Base-by-base conservation (phyloP, 1,140 invertebrate genomes). In the Formica exsecta region DNA sequence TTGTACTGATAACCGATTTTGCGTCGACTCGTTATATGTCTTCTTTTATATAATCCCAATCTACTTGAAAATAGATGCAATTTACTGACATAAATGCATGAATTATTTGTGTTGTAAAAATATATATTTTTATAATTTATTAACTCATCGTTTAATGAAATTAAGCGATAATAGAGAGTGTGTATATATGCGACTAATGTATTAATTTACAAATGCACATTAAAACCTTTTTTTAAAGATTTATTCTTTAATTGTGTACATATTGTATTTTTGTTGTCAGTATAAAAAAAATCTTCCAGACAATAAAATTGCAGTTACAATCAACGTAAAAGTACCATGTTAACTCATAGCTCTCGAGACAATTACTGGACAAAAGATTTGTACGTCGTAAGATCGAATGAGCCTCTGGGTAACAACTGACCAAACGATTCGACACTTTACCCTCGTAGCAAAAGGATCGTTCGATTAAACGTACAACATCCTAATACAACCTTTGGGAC, bases 401-500 rank as follows among this genome's bases (percentile, higher is more conserved):
- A 90, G 77, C 66, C 81, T 91, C 71, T 44, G 51, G 86, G 54
- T 87, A 92, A 92, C 90, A 84, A 88, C 84, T 86, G 85, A 91
- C 86, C 88, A 87, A 91, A 91, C 90, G 87, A 87, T 90, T 86
- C 81, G 76, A 86, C 85, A 75, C 59, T 84, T 87, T 76, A 65
- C 87, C 84, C 88, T 86, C 74, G 59, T 68, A 75, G 85, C 64
- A 4, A 81, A 89, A 90, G 81, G 89, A 91, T 87, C 90, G 92
- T 93, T 93, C 92, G 91, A 91, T 92, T 92, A 92, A 92, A 70
- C 74, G 89, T 87, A 66, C 85, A 83, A 75, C 86, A 87, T 89
- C 86, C 86, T 87, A 86, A 92, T 92, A 92, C 89, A 92, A 87
- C 91, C 91, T 90, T 62, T 89, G 89, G 91, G 91, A 92, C 86